Evolutionary conservation across 2,888 invertebrate species (phyloP).

Genomic region (Lamellibrachia columna): DNA sequence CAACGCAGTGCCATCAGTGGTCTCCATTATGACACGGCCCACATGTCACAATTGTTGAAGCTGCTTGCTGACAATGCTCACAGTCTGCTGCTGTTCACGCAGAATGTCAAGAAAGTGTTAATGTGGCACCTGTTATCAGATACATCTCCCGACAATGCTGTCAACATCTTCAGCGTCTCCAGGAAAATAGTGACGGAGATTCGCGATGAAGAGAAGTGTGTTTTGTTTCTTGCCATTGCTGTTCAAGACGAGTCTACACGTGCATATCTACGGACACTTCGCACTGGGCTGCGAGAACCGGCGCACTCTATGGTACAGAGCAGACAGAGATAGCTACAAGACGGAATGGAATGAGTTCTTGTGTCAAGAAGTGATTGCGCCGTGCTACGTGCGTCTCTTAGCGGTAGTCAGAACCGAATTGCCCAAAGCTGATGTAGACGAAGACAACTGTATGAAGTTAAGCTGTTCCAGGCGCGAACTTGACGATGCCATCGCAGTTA

Average conservation of each 20-base stretch:
- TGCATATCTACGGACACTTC: slow-evolving; percentile 59
- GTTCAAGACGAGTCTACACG: slow-evolving; percentile 45
- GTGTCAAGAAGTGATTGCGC: slow-evolving; percentile 45
- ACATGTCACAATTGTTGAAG: slow-evolving; percentile 48
- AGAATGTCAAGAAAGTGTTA: slow-evolving; percentile 46
- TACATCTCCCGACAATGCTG: no score
- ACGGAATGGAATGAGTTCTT: slow-evolving; percentile 51
- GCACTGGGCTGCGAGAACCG: slow-evolving; percentile 49
- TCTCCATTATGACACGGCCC: slow-evolving; percentile 45
- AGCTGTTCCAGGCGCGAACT: slow-evolving; percentile 31
- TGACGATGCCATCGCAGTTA: slow-evolving; percentile 29
- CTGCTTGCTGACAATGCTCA: slow-evolving; percentile 49
- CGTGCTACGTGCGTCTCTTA: slow-evolving; percentile 43
- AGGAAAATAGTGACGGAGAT: slow-evolving; percentile 34
- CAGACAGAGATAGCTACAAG: slow-evolving; percentile 35
- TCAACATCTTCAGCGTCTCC: no score
- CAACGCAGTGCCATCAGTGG: slow-evolving; percentile 47
- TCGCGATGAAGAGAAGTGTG: slow-evolving; percentile 27
- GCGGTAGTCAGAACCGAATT: slow-evolving; percentile 31
- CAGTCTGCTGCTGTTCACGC: slow-evolving; percentile 57
- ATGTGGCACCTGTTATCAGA: no score
- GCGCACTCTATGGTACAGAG: slow-evolving; percentile 44
- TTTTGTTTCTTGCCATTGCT: slow-evolving; percentile 44
- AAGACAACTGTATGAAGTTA: slow-evolving; percentile 25
- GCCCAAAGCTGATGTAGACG: slow-evolving; percentile 17